A percentile compares a stretch with the other conserved stretches of the same genome.
Conservation (phyloP, 2,797 vertebrate genomes). For the Silurus lanzhouensis region DNA sequence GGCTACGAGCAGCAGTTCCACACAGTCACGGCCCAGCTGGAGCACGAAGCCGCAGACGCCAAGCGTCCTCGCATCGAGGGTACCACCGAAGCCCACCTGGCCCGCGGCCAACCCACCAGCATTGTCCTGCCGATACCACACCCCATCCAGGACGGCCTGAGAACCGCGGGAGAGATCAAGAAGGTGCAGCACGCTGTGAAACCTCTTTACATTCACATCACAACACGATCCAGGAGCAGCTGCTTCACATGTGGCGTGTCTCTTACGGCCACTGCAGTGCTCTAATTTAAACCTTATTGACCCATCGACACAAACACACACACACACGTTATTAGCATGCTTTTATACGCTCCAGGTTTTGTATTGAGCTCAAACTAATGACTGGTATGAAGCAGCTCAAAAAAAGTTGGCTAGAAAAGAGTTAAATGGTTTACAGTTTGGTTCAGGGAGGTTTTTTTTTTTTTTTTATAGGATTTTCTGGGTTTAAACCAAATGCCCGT, state of each 20-base stretch:
- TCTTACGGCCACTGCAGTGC: not conserved
- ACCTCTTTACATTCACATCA: not conserved
- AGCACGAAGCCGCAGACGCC: constrained; percentile 87
- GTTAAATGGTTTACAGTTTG: not conserved
- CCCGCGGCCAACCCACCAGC: constrained; percentile 73
- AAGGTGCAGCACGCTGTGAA: constrained; percentile 76
- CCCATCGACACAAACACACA: not conserved
- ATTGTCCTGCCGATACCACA: constrained; percentile 84
- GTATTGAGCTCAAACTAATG: not conserved
- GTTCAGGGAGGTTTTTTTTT: no score
- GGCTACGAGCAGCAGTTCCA: constrained; percentile 93
- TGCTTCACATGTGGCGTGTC: not conserved
- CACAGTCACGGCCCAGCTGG: constrained; percentile 77
- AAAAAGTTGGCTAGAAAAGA: not conserved
- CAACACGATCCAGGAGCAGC: not conserved
- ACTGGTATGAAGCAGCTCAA: not conserved
- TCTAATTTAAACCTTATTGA: not conserved
- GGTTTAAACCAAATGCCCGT: not conserved
- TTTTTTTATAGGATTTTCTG: no score
- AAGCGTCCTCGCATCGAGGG: constrained; percentile 93
- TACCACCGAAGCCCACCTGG: constrained; percentile 86
- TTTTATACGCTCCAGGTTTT: not conserved
- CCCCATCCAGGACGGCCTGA: constrained; percentile 84
- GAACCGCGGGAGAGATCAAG: constrained; percentile 84
- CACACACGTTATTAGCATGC: no score